Evolutionary conservation across 2,113 vertebrate genomes (phyloP), one percentile per base, ranked within the genome.

Genomic region (Haliaeetus leucogaster): DNA sequence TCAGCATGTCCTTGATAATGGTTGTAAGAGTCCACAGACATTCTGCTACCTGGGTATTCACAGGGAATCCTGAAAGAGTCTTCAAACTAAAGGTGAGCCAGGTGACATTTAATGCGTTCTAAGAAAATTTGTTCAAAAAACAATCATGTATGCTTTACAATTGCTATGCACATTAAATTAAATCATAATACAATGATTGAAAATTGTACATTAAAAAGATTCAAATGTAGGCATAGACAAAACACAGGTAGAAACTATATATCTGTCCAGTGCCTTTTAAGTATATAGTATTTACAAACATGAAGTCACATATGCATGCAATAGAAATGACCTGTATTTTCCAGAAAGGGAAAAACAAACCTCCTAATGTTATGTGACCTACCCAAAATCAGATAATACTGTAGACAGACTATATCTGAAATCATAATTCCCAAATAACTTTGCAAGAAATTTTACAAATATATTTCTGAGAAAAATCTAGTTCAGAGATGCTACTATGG

Each of bases 11-110:
- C 95, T 98, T 98, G 18, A 99, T 87, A 38, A 98, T 32, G 16
- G 87, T 59, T 0, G 98, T 98, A 62, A 99, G 91, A 5, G 98
- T 98, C 97, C 98, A 98, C 52, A 99, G 97, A 89, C 98, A 99
- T 58, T 72, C 86, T 5, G 79, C 79, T 55, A 42, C 80, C 59
- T 29, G 34, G 2, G 9, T 82, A 47, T 16, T 82, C 73, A 88
- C 89, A 61, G 95, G 86, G 53, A 95, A 95, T 27, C 94, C 95
- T 65, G 94, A 55, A 29, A 99, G 98, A 8, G 84, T 78, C 77
- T 98, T 90, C 45, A 97, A 70, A 91, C 98, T 99, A 45, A 95
- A 98, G 90, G 89, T 43, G 71, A 98, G 92, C 99, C 99, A 99
- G 30, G 93, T 84, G 25, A 87, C 87, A 82, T 98, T 98, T 43